A percentile compares a stretch with the other conserved stretches of the same genome.
These are phyloP conservation scores for Chaetorhynchus papuensis DNA, from an alignment of 2,113 vertebrate genomes.

Conservation along the genomic window DNA sequence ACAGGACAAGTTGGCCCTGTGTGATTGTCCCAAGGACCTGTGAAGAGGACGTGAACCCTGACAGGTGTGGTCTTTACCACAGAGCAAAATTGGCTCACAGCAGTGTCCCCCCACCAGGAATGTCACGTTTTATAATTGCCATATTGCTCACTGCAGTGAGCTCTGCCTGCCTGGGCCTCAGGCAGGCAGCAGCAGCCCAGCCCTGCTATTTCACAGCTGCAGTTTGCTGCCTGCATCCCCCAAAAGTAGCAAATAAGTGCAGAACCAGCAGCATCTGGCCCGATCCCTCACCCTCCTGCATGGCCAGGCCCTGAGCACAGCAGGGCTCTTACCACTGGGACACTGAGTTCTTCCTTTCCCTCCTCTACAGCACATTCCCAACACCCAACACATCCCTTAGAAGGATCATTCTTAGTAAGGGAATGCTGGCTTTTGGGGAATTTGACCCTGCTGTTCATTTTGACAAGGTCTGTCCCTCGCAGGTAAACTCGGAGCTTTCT, in stretches of 20 bases:
- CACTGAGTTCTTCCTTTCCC: neutral
- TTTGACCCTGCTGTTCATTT: neutral
- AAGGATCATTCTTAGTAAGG: neutral
- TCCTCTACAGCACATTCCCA: neutral
- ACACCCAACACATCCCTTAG: neutral
- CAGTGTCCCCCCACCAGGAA: neutral
- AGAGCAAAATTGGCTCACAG: conserved; percentile 27
- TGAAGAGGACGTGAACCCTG: neutral
- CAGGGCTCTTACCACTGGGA: neutral
- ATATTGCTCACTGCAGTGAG: neutral
- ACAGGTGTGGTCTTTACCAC: conserved; percentile 42
- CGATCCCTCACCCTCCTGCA: neutral
- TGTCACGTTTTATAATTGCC: conserved; percentile 42
- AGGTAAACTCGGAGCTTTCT: neutral
- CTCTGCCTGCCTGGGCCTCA: neutral
- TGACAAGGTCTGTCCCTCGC: neutral
- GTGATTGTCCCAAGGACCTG: neutral
- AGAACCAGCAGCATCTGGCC: conserved; percentile 7
- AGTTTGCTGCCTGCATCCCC: neutral
- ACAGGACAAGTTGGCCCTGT: neutral
- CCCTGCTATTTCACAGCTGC: neutral
- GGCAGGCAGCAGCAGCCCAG: neutral
- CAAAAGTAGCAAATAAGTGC: neutral
- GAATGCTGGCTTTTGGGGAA: neutral
- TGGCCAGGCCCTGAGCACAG: fast-evolving